These are phyloP conservation scores for Drosophila paranaensis DNA, from an alignment of 2,888 invertebrate species.

Conservation along the genomic window DNA sequence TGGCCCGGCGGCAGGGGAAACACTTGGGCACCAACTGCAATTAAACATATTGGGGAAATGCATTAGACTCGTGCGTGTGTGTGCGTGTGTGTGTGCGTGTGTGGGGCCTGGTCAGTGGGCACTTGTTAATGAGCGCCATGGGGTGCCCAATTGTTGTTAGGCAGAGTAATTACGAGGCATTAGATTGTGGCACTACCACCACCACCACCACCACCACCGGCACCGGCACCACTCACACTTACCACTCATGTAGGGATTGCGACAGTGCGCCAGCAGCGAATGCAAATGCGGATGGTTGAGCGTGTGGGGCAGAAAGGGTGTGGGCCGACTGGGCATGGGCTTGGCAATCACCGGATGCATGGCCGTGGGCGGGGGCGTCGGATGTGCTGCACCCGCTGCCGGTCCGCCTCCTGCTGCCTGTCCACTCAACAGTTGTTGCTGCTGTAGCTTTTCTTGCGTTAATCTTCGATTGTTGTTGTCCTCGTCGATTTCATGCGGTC, in stretches of 20 bases:
- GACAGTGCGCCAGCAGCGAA: conserved; percentile 91
- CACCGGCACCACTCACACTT: conserved; percentile 52
- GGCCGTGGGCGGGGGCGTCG: conserved; percentile 65
- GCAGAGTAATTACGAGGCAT: conserved; percentile 55
- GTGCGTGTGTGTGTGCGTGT: not conserved
- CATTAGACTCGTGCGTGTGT: conserved; percentile 36
- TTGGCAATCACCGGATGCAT: conserved; percentile 88
- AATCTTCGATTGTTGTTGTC: conserved; percentile 83
- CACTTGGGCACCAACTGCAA: conserved; percentile 87
- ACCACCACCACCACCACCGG: not conserved
- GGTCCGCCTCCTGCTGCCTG: conserved; percentile 54
- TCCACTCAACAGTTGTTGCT: conserved; percentile 59
- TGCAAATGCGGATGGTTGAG: conserved; percentile 93
- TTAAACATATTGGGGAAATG: conserved; percentile 62
- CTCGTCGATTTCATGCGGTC: conserved; percentile 80
- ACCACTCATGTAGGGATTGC: conserved; percentile 92
- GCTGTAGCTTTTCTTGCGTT: conserved; percentile 78
- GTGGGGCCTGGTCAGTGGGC: conserved; percentile 32
- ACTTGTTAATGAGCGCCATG: conserved; percentile 72
- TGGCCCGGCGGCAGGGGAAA: conserved; percentile 87
- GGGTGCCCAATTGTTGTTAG: conserved; percentile 38
- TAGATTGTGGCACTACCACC: conserved; percentile 28
- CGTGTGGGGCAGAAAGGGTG: conserved; percentile 88
- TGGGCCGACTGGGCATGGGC: conserved; percentile 92
- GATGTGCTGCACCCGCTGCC: conserved; percentile 51